phyloP scores from a whole-genome alignment of 2,888 invertebrate species.

The Clanis bilineata region DNA sequence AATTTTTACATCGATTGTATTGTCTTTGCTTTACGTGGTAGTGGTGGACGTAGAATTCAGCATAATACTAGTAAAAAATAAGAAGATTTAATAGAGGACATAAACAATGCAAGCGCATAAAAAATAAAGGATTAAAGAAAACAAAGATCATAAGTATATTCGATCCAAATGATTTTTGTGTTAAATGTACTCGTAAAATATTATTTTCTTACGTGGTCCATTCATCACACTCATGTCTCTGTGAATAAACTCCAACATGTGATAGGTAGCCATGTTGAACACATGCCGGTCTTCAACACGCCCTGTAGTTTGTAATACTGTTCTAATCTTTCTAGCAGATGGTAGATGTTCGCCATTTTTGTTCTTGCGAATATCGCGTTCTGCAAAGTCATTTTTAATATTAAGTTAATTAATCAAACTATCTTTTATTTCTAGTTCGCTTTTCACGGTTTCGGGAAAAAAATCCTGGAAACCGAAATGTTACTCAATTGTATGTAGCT shows the following conservation, averaged over 20 bases:
- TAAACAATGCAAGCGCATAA: no score
- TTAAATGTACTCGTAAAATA: no score
- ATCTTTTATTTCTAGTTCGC: background rate
- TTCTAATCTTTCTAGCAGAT: conserved; percentile 58
- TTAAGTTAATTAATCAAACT: background rate
- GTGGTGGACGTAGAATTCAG: no score
- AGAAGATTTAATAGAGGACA: no score
- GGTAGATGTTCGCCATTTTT: conserved; percentile 49
- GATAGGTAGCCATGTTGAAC: conserved; percentile 51
- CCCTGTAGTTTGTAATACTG: conserved; percentile 51
- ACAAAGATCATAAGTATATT: no score
- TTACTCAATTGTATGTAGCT: no score
- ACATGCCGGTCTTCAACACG: conserved; percentile 49
- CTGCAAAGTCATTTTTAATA: conserved; percentile 27
- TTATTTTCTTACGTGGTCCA: conserved; percentile 47
- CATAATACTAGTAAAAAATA: no score
- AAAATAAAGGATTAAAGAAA: no score
- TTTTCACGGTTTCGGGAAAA: no score
- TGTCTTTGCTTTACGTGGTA: no score
- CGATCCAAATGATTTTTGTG: background rate
- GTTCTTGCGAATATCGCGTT: conserved; percentile 43
- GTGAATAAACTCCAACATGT: conserved; percentile 55
- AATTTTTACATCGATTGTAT: no score
- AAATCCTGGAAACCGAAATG: no score
- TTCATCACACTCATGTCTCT: conserved; percentile 55